These are phyloP conservation scores for Manacus vitellinus DNA, from an alignment of 2,113 vertebrate genomes.

Conservation along the genomic window DNA sequence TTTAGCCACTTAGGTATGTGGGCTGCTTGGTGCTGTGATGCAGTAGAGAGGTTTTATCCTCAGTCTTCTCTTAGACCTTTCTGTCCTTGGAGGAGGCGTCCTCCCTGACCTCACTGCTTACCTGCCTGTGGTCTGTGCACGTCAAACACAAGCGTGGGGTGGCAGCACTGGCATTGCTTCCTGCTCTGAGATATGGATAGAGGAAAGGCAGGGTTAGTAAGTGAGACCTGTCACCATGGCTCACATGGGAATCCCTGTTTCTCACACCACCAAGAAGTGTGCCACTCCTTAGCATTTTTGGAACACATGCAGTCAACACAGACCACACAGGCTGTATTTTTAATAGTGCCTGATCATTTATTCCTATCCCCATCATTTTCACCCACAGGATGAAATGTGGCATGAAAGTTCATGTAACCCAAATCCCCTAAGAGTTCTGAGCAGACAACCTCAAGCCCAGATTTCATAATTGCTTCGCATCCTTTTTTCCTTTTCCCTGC, in stretches of 20 bases:
- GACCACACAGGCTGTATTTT: background rate
- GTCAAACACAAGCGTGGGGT: background rate
- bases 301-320: rapidly evolving
- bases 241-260: rapidly evolving
- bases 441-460: background rate
- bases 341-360: background rate
- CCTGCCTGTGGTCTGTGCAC: slow-evolving; percentile 24
- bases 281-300: background rate
- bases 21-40: background rate
- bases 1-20: background rate
- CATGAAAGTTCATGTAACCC: background rate
- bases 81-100: background rate
- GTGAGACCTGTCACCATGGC: background rate
- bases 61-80: background rate
- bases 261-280: background rate
- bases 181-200: slow-evolving; percentile 13
- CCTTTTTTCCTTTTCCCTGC: background rate
- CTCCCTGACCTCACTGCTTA: background rate
- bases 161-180: background rate
- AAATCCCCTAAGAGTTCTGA: background rate
- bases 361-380: background rate
- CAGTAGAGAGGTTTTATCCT: background rate
- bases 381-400: background rate
- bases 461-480: background rate
- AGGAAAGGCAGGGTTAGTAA: background rate